phyloP scores from a whole-genome alignment of 1,140 invertebrate genomes.

The Telenomus remus region DNA sequence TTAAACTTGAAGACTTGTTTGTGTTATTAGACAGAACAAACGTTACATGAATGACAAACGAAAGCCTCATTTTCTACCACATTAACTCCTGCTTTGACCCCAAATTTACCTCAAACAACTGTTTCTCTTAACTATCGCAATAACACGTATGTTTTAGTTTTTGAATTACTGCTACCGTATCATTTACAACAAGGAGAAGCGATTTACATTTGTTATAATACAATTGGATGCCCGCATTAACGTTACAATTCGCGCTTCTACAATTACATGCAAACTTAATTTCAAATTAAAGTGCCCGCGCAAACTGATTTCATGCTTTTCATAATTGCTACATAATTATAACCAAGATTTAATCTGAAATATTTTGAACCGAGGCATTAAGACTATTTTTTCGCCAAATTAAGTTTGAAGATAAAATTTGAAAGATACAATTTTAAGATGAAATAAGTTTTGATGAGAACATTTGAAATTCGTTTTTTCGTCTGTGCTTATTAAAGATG shows the following conservation, averaged over 20 bases:
- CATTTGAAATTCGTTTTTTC: no score
- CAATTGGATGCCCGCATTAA: not conserved
- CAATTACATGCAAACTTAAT: conserved; percentile 2
- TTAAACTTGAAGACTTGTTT: conserved; percentile 48
- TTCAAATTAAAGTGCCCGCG: not conserved
- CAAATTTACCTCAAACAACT: conserved; percentile 40
- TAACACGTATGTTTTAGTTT: conserved; percentile 46
- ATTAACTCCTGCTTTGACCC: conserved; percentile 49
- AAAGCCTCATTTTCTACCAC: conserved; percentile 52
- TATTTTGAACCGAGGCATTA: not conserved
- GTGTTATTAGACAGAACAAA: conserved; percentile 43
- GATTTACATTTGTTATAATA: not conserved
- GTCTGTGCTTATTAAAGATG: no score
- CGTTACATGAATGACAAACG: conserved; percentile 50
- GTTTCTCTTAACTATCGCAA: conserved; percentile 42
- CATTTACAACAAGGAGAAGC: conserved; percentile 34
- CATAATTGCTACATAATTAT: not conserved
- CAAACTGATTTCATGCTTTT: not conserved
- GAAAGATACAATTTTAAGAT: no score
- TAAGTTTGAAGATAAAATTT: no score
- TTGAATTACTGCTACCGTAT: conserved; percentile 30
- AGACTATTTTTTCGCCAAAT: not conserved
- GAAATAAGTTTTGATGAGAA: no score
- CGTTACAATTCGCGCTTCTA: not conserved
- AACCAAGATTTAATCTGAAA: not conserved